A percentile compares a stretch with the other conserved stretches of the same genome.
These are phyloP conservation scores for Mimachlamys varia DNA, from an alignment of 2,888 invertebrate species.

Conservation along the genomic window DNA sequence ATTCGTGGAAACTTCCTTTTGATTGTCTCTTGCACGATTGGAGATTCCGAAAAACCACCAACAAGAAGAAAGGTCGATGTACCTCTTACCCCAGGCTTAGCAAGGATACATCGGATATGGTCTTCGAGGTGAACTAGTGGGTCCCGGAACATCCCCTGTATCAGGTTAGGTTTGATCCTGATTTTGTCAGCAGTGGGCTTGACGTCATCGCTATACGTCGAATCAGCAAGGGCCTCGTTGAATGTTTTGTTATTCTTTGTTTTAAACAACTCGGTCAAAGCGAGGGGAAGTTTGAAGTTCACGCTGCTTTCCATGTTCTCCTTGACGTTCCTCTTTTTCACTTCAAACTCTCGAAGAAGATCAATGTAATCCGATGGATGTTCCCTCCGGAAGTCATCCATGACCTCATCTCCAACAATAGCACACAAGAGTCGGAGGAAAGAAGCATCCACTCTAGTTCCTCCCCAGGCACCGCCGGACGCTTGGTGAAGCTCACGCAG, in stretches of 20 bases:
- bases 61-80: conserved; percentile 46
- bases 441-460: conserved; percentile 50
- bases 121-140: conserved; percentile 48
- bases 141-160: conserved; percentile 48
- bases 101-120: conserved; percentile 46
- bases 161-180: conserved; percentile 45
- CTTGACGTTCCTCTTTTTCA: conserved; percentile 49
- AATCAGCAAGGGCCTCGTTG: conserved; percentile 43
- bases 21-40: conserved; percentile 51
- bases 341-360: conserved; percentile 50
- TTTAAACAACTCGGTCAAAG: conserved; percentile 43
- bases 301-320: conserved; percentile 32
- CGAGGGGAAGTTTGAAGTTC: conserved; percentile 43
- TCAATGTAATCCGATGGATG: conserved; percentile 45
- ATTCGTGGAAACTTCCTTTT: conserved; percentile 45
- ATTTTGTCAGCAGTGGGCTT: conserved; percentile 45
- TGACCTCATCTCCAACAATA: conserved; percentile 50
- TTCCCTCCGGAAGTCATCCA: conserved; percentile 36
- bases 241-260: conserved; percentile 19
- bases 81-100: conserved; percentile 37
- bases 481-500: conserved; percentile 49
- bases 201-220: conserved; percentile 44
- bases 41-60: conserved; percentile 52
- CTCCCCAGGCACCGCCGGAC: conserved; percentile 54
- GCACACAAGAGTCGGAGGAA: conserved; percentile 47